Evolutionary conservation across 1,140 invertebrate species (phyloP), one percentile per base, ranked within the genome.

Genomic region (Drosophila virilis): DNA sequence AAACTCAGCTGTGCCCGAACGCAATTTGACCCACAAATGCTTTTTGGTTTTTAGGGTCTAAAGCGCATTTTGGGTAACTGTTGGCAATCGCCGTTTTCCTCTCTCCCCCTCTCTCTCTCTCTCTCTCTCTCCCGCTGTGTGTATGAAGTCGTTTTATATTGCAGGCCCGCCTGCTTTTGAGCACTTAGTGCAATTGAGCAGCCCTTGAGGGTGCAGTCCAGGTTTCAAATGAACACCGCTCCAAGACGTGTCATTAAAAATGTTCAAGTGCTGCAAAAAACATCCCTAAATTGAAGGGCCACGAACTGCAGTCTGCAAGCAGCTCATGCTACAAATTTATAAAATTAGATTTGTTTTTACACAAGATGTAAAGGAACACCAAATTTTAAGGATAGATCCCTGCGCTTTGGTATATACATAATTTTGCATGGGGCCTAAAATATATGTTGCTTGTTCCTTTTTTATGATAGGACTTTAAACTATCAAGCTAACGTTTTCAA

Each of bases 21-120:
- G 65, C 71, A 61, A 55, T 50, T 74, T 69, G 65, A 69, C 71
- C 65, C 57, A 73, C 55, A 68, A 73, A 40, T 52, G 48, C 33
- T 32, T 45, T 35, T 37, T 1, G 12, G 32, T 6, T 32, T 37
- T 10, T 43, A 12, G 32, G n/a, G 4, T 52, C 43, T 37, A 33
- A 17, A 64, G 50, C 35, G 50, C 40, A 54, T 67, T 67, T 73
- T 60, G 33, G 55, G 55, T 43, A 59, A 67, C 33, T 54, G 54
- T 35, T 42, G 37, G 33, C 62, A 67, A 60, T 73, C 37, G 40
- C 33, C 10, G 17, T 28, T 28, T 38, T 35, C 9, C 38, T 17
- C 22, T 3, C 22, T 22, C 22, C 22, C 22, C 22, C 38, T 12
- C 12, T 1, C 51, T 17, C 4, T 0, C 38, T 8, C 9, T 5